Percentiles rank a stretch among this genome's conserved stretches.
phyloP scores from a whole-genome alignment of 1,140 invertebrate genomes.

The Plectrocnemia conspersa region DNA sequence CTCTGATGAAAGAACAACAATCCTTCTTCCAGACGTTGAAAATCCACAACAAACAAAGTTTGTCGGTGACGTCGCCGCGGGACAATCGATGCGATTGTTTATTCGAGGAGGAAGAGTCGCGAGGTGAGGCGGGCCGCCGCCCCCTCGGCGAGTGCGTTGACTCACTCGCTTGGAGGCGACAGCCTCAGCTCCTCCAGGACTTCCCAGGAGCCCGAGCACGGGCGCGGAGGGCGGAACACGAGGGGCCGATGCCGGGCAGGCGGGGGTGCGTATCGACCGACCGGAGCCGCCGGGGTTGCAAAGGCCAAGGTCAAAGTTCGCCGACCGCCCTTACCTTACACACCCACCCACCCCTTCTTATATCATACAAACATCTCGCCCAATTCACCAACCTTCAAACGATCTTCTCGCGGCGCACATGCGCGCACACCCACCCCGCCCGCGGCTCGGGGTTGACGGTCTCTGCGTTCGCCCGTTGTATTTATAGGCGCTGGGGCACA shows the following conservation, averaged over 20 bases:
- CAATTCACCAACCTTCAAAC: slow-evolving; percentile 12
- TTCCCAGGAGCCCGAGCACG: slow-evolving; percentile 6
- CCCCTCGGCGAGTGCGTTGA: neutral
- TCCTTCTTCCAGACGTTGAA: no score
- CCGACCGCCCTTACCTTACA: slow-evolving; percentile 12
- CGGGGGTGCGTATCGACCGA: slow-evolving; percentile 2
- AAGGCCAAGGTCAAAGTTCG: slow-evolving; percentile 35
- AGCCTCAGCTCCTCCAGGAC: no score
- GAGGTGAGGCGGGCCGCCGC: no score
- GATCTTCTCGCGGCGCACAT: neutral
- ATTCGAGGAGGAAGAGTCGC: no score
- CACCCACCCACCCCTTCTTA: no score
- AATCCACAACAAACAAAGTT: no score
- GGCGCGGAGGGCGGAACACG: slow-evolving; percentile 7
- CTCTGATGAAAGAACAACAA: no score
- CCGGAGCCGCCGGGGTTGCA: slow-evolving; percentile 10
- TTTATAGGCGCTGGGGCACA: no score
- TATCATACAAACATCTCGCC: slow-evolving; percentile 8
- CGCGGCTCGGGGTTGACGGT: neutral
- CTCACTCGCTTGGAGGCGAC: neutral
- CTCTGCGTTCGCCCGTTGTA: no score
- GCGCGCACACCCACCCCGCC: neutral
- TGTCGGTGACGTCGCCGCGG: no score
- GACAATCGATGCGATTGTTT: no score
- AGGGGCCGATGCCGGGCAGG: neutral